Conservation (phyloP, 30 jellyfish, hydroid and myxozoan species). For the Aurelia sp. region DNA sequence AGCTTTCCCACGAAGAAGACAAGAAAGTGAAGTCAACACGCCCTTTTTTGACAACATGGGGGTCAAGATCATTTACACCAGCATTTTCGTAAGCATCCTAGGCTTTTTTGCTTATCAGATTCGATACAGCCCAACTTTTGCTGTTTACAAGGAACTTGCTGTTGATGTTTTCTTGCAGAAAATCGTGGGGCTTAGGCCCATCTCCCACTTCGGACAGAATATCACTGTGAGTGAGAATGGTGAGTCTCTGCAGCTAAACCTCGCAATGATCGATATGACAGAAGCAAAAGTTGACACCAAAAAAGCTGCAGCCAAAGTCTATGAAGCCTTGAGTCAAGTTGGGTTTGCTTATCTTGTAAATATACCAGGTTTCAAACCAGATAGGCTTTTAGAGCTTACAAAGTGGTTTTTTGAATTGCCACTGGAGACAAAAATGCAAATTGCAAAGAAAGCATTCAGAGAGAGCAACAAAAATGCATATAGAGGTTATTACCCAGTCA, state of each 20-base stretch:
- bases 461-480: slow-evolving; percentile 48
- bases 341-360: slow-evolving; percentile 84
- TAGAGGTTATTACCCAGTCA: slow-evolving; percentile 84
- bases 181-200: too few species aligned
- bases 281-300: slow-evolving; percentile 33
- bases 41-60: too few species aligned
- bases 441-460: slow-evolving; percentile 67
- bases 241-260: slow-evolving; percentile 4
- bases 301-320: slow-evolving; percentile 17
- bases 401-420: slow-evolving; percentile 83
- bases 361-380: slow-evolving; percentile 73
- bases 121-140: too few species aligned
- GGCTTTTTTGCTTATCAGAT: neutral
- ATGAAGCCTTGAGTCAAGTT: slow-evolving; percentile 52
- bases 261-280: slow-evolving; percentile 55
- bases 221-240: neutral
- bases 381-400: slow-evolving; percentile 61
- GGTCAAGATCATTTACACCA: too few species aligned
- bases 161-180: neutral
- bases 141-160: neutral
- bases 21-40: too few species aligned
- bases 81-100: neutral
- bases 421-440: slow-evolving; percentile 58
- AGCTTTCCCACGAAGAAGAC: too few species aligned
- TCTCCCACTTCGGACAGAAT: too few species aligned